Evolutionary conservation across 2,888 invertebrate genomes (phyloP).

Genomic region (Synergus itoensis): DNA sequence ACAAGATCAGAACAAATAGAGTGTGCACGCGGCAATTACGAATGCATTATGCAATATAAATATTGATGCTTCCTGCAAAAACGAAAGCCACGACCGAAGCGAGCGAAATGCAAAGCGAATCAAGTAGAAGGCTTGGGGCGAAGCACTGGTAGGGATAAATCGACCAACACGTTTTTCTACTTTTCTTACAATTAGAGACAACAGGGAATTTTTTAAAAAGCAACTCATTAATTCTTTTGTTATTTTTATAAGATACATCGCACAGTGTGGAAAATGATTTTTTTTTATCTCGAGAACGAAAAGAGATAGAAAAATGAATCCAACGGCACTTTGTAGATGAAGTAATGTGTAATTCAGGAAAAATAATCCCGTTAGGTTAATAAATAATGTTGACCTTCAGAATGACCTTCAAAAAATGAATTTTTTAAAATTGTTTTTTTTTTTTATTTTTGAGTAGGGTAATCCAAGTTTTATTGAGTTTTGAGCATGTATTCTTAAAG

Average conservation of each 20-base stretch:
- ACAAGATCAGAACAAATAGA: conserved; percentile 78
- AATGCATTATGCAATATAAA: conserved; percentile 78
- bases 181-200: neutral
- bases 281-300: no score
- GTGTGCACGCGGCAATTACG: conserved; percentile 76
- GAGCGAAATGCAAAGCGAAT: conserved; percentile 73
- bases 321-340: no score
- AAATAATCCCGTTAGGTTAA: no score
- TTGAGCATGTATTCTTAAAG: no score
- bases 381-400: no score
- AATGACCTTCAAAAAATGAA: no score
- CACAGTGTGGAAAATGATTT: no score
- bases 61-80: conserved; percentile 77
- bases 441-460: no score
- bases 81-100: conserved; percentile 67
- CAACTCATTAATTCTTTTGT: neutral
- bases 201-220: neutral
- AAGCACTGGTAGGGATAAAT: conserved; percentile 10
- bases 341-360: no score
- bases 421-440: no score
- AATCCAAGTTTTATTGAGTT: no score
- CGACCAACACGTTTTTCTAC: conserved; percentile 15
- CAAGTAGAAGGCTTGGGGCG: conserved; percentile 55
- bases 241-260: neutral
- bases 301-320: no score